phyloP scores from a whole-genome alignment of 2,113 vertebrate species.

The Gopherus flavomarginatus region DNA sequence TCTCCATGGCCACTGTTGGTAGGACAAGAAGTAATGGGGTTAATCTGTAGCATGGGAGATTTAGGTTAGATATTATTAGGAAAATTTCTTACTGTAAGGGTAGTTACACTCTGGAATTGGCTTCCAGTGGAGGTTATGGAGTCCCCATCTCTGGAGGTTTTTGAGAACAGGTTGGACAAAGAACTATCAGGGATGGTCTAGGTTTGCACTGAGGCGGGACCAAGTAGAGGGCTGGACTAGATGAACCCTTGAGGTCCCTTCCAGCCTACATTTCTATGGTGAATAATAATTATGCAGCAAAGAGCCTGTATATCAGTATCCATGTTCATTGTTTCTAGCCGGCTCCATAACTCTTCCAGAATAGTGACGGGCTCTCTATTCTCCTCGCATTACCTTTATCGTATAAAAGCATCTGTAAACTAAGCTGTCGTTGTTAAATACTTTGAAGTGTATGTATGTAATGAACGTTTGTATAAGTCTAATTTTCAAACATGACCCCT shows the following conservation, averaged over 20 bases:
- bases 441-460: not conserved
- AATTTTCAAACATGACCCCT: not conserved
- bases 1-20: not conserved
- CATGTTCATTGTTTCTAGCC: accelerated
- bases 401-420: not conserved
- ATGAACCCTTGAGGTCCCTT: too few relatives aligned
- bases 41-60: not conserved
- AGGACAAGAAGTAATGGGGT: not conserved
- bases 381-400: not conserved
- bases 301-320: not conserved
- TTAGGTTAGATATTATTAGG: not conserved
- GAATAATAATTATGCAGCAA: not conserved
- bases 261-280: not conserved
- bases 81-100: not conserved
- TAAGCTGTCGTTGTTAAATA: not conserved
- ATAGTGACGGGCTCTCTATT: not conserved
- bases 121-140: not conserved
- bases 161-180: not conserved
- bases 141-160: not conserved
- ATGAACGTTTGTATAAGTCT: not conserved
- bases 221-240: not conserved
- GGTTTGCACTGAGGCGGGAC: too few relatives aligned
- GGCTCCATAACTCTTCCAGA: accelerated
- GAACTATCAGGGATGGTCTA: not conserved
- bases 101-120: not conserved